Evolutionary conservation across 2,113 vertebrate genomes (phyloP).

Genomic region (Ornithorhynchus anatinus): DNA sequence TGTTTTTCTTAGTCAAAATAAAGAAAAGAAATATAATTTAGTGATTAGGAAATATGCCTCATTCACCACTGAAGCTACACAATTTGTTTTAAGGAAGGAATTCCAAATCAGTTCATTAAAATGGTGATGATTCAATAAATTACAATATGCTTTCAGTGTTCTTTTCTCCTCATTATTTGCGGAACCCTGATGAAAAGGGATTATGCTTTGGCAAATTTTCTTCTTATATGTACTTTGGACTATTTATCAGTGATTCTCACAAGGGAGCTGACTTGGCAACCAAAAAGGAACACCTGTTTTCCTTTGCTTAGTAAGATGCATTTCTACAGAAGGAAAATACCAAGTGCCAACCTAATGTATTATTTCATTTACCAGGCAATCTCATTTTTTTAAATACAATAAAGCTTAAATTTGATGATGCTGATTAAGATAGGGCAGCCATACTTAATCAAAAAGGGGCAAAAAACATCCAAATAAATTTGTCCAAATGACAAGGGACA

Average conservation of each 20-base stretch:
- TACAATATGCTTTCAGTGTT: constrained; percentile 48
- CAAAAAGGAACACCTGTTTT: constrained; percentile 68
- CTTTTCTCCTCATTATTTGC: constrained; percentile 48
- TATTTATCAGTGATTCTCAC: constrained; percentile 67
- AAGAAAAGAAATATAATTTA: constrained; percentile 53
- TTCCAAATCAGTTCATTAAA: constrained; percentile 54
- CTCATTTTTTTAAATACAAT: constrained; percentile 9
- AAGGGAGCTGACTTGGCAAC: constrained; percentile 55
- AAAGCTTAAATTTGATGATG: background rate
- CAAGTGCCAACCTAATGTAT: constrained; percentile 9
- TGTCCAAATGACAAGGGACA: too few relatives aligned
- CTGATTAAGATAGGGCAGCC: too few relatives aligned
- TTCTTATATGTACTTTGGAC: constrained; percentile 66
- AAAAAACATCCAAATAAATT: too few relatives aligned
- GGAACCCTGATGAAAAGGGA: constrained; percentile 65
- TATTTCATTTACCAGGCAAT: constrained; percentile 12
- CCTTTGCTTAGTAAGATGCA: constrained; percentile 4
- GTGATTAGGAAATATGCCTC: constrained; percentile 59
- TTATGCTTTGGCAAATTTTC: constrained; percentile 66
- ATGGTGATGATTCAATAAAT: constrained; percentile 57
- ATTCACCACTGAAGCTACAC: constrained; percentile 40
- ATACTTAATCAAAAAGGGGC: too few relatives aligned
- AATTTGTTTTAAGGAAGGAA: constrained; percentile 56
- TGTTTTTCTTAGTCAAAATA: constrained; percentile 52
- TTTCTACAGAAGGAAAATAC: constrained; percentile 35